Evolutionary conservation across 2,888 invertebrate genomes (phyloP).

Genomic region (Lithophane socia): DNA sequence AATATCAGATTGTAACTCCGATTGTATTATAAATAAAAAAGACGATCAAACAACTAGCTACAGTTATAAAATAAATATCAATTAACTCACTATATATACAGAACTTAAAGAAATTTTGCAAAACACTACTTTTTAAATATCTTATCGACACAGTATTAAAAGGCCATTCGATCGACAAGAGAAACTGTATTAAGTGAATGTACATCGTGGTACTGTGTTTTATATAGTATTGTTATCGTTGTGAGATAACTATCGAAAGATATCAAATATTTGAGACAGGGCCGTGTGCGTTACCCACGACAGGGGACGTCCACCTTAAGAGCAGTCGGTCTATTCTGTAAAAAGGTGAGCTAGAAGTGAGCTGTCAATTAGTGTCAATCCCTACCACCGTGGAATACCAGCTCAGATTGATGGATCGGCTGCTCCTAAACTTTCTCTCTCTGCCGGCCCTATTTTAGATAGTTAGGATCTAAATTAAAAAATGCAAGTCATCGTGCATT

Average conservation of each 20-base stretch:
- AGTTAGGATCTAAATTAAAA: background rate
- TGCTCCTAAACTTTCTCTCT: too few relatives aligned
- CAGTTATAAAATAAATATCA: background rate
- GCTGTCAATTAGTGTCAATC: too few relatives aligned
- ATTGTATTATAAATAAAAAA: background rate
- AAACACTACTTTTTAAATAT: background rate
- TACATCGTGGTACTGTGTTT: background rate
- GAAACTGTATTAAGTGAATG: background rate
- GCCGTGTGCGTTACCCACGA: background rate
- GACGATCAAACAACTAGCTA: background rate
- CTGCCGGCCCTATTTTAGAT: background rate
- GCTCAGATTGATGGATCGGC: too few relatives aligned
- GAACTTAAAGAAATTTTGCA: background rate
- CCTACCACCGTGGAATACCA: too few relatives aligned
- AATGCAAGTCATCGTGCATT: background rate
- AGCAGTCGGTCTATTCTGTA: background rate
- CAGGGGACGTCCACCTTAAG: too few relatives aligned
- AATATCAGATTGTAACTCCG: background rate
- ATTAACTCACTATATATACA: background rate
- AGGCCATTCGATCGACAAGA: background rate
- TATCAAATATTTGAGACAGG: background rate
- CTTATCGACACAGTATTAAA: background rate
- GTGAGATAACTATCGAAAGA: background rate
- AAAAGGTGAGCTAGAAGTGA: background rate
- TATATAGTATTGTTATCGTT: slow-evolving; percentile 4